Conservation (phyloP, 1,140 invertebrate species). For the Aleiodes sp. region DNA sequence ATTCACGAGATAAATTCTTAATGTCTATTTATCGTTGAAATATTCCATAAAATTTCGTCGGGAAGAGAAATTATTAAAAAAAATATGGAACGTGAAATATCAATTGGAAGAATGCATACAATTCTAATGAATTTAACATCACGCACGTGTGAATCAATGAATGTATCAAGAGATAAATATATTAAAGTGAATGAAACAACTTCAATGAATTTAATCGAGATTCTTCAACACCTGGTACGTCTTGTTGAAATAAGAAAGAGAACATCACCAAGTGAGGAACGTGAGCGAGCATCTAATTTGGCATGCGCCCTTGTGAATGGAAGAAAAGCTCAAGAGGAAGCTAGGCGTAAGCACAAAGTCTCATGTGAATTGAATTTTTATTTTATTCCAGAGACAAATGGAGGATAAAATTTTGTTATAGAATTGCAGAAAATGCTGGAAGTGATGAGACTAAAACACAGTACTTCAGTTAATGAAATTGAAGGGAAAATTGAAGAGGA, state of each 20-base stretch:
- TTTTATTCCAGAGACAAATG: background rate
- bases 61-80: background rate
- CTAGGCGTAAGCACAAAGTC: slow-evolving; percentile 22
- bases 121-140: background rate
- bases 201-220: slow-evolving; percentile 30
- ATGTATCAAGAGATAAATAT: background rate
- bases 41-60: background rate
- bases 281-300: slow-evolving; percentile 41
- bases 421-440: slow-evolving; percentile 17
- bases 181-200: background rate
- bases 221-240: slow-evolving; percentile 35
- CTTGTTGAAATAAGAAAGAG: slow-evolving; percentile 43
- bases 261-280: slow-evolving; percentile 41
- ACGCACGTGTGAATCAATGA: background rate
- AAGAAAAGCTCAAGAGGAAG: slow-evolving; percentile 24
- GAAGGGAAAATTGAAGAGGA: slow-evolving; percentile 12
- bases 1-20: background rate
- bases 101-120: background rate
- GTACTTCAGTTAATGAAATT: slow-evolving; percentile 18
- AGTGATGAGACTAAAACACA: background rate
- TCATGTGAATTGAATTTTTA: slow-evolving; percentile 13
- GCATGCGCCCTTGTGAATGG: slow-evolving; percentile 30
- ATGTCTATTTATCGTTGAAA: background rate
- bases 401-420: background rate
- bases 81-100: slow-evolving; percentile 19